Evolutionary conservation across 2,888 invertebrate species (phyloP).

Genomic region (Ferrisia virgata): DNA sequence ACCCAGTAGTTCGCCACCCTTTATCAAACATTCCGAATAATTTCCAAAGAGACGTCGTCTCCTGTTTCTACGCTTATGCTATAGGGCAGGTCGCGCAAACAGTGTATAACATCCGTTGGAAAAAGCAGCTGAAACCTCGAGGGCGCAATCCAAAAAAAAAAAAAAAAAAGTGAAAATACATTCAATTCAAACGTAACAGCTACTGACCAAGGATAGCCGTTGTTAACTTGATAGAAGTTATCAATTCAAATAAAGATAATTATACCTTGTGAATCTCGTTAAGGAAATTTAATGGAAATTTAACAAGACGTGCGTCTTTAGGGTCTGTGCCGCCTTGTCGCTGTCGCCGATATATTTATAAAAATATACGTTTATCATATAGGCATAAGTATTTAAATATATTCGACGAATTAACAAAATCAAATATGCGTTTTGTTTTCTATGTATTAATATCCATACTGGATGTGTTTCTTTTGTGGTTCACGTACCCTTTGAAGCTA

Average conservation of each 20-base stretch:
- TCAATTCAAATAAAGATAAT: slow-evolving; percentile 43
- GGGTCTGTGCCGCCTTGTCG: neutral
- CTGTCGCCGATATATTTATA: no score
- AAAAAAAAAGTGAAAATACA: slow-evolving; percentile 37
- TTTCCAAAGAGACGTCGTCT: neutral
- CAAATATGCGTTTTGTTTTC: neutral
- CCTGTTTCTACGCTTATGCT: neutral
- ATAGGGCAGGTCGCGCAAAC: neutral
- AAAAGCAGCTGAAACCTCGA: slow-evolving; percentile 38
- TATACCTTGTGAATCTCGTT: slow-evolving; percentile 39
- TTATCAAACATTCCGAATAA: slow-evolving; percentile 1
- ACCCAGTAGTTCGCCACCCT: slow-evolving; percentile 4
- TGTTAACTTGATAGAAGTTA: slow-evolving; percentile 32
- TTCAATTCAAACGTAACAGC: neutral
- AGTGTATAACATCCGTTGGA: neutral
- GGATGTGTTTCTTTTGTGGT: neutral
- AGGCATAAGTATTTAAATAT: neutral
- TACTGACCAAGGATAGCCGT: slow-evolving; percentile 28
- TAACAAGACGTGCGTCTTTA: slow-evolving; percentile 24
- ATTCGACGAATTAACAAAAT: slow-evolving; percentile 34
- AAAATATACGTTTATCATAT: no score
- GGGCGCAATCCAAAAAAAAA: slow-evolving; percentile 32
- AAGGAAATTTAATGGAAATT: slow-evolving; percentile 44
- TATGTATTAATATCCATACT: neutral
- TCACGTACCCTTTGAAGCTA: neutral